These are phyloP conservation scores for Gymnopithys bicolor DNA, from an alignment of 2,797 vertebrate species.

Conservation along the genomic window DNA sequence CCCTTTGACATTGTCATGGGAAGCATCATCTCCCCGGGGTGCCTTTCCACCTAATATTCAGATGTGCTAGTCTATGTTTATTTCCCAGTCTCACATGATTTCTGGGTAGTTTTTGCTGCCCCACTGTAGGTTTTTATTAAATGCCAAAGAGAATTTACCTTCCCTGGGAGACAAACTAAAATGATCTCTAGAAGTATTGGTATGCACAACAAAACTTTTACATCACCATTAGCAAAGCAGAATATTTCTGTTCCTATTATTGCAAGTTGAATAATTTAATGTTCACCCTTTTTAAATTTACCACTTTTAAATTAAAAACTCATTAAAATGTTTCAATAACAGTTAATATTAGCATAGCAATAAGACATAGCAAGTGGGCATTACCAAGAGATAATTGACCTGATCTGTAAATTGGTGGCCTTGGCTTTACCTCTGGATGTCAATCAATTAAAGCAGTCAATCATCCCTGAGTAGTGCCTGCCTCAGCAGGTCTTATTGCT, in stretches of 20 bases:
- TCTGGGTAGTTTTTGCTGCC: background rate
- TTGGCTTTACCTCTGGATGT: conserved; percentile 66
- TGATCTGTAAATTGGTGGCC: conserved; percentile 66
- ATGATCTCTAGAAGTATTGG: conserved; percentile 2
- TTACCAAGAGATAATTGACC: conserved; percentile 68
- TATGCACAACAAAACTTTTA: conserved; percentile 59
- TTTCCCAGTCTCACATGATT: background rate
- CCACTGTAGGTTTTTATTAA: background rate
- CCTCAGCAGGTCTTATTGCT: conserved; percentile 60
- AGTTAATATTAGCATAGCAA: conserved; percentile 67
- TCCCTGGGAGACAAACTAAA: background rate
- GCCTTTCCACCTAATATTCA: background rate
- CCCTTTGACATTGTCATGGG: background rate
- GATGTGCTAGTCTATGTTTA: background rate
- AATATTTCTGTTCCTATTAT: conserved; percentile 33
- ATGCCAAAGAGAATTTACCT: background rate
- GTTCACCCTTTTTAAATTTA: conserved; percentile 65
- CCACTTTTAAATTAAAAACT: conserved; percentile 69
- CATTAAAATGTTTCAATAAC: conserved; percentile 68
- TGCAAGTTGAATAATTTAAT: conserved; percentile 65
- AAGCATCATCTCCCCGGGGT: background rate
- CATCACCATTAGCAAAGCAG: conserved; percentile 33
- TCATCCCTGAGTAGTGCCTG: conserved; percentile 13
- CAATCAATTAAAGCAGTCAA: conserved; percentile 75
- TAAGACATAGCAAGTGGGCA: conserved; percentile 69